phyloP scores from a whole-genome alignment of 2,797 vertebrate genomes.

The Micropoecilia bifurca region DNA sequence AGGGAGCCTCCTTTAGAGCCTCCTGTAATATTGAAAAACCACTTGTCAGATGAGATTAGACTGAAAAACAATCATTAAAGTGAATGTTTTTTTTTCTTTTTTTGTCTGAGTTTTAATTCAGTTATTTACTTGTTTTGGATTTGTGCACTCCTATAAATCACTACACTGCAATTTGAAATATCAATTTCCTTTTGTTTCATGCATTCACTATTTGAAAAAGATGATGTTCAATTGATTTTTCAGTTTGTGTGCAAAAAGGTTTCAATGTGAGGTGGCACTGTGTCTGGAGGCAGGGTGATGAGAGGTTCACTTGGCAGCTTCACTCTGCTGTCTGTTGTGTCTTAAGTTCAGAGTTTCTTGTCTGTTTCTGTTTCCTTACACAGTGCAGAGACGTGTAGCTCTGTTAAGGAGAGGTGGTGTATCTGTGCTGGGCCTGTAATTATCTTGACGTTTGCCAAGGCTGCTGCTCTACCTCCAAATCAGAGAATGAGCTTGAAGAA shows the following conservation, averaged over 20 bases:
- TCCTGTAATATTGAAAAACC: constrained; percentile 35
- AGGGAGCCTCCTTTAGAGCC: constrained; percentile 12
- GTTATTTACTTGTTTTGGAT: background rate
- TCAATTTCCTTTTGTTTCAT: constrained; percentile 6
- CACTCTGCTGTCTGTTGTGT: constrained; percentile 2
- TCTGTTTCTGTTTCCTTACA: constrained; percentile 11
- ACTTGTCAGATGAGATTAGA: constrained; percentile 32
- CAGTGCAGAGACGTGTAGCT: constrained; percentile 34
- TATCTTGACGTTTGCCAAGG: constrained; percentile 35
- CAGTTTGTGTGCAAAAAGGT: background rate
- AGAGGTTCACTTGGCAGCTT: constrained; percentile 1
- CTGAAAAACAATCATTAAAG: constrained; percentile 3
- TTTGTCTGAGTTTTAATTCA: background rate
- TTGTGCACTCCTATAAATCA: background rate
- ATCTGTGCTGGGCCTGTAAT: constrained; percentile 33
- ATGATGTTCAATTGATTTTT: background rate
- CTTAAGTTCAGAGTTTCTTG: constrained; percentile 5
- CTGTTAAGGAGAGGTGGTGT: constrained; percentile 43
- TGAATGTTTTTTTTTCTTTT: background rate
- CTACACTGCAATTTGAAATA: constrained; percentile 2
- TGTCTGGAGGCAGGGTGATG: constrained; percentile 6
- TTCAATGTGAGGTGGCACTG: constrained; percentile 6
- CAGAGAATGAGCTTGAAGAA: constrained; percentile 12
- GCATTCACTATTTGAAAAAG: background rate
- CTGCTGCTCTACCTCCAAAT: constrained; percentile 26